Conservation (phyloP, 2,113 vertebrate genomes). For the Ophthalmolycus amberensis region DNA sequence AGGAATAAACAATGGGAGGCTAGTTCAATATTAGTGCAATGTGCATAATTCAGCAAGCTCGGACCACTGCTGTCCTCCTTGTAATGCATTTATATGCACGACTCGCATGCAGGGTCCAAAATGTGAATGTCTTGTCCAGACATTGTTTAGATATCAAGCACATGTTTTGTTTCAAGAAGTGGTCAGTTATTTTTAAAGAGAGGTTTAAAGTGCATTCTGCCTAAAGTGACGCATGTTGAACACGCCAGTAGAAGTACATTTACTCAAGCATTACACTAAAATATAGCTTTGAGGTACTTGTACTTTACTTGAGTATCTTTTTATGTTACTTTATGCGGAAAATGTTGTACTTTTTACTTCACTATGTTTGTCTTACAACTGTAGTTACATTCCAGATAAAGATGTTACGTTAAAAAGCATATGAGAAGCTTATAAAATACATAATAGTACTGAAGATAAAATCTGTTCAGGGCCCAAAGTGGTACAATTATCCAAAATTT, state of each 20-base stretch:
- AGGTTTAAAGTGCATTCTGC: not conserved
- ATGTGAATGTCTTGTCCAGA: not conserved
- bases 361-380: not conserved
- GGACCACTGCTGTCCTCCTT: not conserved
- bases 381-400: not conserved
- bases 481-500: not conserved
- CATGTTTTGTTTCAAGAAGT: not conserved
- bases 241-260: not conserved
- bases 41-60: slow-evolving; percentile 5
- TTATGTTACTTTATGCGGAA: not conserved
- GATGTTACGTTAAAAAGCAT: not conserved
- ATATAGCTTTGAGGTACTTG: not conserved
- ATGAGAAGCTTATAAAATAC: not conserved
- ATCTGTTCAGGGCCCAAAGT: not conserved
- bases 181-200: too few relatives aligned
- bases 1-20: not conserved
- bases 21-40: slow-evolving; percentile 3
- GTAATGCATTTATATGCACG: not conserved
- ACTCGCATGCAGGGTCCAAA: not conserved
- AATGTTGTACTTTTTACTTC: not conserved
- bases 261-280: not conserved
- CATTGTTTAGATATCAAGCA: not conserved
- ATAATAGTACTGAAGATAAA: not conserved
- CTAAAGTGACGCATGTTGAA: not conserved
- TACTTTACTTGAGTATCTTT: not conserved